Evolutionary conservation across 2,797 vertebrate species (phyloP).

Genomic region (Hirundo rustica): DNA sequence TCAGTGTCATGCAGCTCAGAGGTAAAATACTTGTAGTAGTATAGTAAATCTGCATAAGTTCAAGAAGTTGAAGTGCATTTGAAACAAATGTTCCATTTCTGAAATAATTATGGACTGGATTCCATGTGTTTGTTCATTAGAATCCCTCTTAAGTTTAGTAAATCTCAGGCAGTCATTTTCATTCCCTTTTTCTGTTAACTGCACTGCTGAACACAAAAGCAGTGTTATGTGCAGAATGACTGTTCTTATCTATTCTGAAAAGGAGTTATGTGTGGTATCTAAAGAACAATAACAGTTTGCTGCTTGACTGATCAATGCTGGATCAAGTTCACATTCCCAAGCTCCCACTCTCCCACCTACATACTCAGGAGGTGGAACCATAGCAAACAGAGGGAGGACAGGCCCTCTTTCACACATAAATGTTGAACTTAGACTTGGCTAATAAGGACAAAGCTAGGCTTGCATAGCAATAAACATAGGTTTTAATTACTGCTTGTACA

Average conservation of each 20-base stretch:
- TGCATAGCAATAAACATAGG: slow-evolving; percentile 45
- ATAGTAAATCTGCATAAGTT: background rate
- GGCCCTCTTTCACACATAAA: slow-evolving; percentile 44
- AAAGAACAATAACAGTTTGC: slow-evolving; percentile 89
- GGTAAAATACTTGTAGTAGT: background rate
- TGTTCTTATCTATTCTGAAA: slow-evolving; percentile 76
- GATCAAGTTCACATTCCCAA: slow-evolving; percentile 82
- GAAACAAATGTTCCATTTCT: background rate
- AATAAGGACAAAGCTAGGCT: slow-evolving; percentile 66
- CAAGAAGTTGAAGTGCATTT: background rate
- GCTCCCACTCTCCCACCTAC: slow-evolving; percentile 80
- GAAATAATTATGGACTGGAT: background rate
- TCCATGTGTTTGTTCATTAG: slow-evolving; percentile 8
- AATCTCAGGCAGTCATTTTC: slow-evolving; percentile 28
- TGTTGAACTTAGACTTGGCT: slow-evolving; percentile 50
- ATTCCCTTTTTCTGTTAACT: slow-evolving; percentile 56
- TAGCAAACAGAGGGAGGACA: slow-evolving; percentile 45
- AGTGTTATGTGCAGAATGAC: slow-evolving; percentile 80
- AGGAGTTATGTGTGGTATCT: slow-evolving; percentile 89
- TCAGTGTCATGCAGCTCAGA: background rate
- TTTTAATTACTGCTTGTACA: slow-evolving; percentile 65
- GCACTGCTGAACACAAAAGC: slow-evolving; percentile 78
- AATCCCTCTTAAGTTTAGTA: slow-evolving; percentile 61
- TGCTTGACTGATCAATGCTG: slow-evolving; percentile 84
- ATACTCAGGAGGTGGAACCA: slow-evolving; percentile 4